A percentile compares a stretch with the other conserved stretches of the same genome.
phyloP scores from a whole-genome alignment of 2,113 vertebrate species.

The Apus apus region DNA sequence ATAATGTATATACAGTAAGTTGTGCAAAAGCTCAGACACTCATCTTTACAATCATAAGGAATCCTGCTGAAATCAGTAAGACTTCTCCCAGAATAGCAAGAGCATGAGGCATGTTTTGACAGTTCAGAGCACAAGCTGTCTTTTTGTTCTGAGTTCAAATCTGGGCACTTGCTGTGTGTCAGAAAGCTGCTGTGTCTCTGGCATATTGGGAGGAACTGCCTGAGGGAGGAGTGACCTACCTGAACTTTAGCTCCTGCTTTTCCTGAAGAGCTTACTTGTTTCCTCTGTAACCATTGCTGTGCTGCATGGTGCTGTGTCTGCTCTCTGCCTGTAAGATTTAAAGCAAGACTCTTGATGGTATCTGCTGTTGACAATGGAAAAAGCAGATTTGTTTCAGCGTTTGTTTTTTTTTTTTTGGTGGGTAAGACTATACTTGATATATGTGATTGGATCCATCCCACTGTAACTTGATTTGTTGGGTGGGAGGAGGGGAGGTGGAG shows the following conservation, averaged over 20 bases:
- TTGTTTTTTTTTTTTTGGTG: neutral
- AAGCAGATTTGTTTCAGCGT: neutral
- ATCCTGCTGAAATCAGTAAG: neutral
- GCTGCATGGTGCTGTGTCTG: neutral
- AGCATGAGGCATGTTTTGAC: fast-evolving
- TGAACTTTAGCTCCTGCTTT: neutral
- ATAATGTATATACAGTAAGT: neutral
- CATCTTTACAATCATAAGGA: neutral
- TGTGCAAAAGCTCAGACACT: neutral
- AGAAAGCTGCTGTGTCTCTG: neutral
- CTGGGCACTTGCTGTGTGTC: neutral
- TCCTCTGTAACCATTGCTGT: neutral
- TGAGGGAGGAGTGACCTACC: neutral
- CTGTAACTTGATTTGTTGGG: constrained; percentile 40
- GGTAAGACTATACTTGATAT: neutral
- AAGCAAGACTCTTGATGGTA: neutral
- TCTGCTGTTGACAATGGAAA: neutral
- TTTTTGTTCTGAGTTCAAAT: neutral
- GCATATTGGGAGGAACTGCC: neutral
- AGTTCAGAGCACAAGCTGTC: neutral
- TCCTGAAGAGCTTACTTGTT: neutral
- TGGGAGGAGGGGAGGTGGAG: neutral
- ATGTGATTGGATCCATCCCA: neutral
- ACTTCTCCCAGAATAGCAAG: neutral
- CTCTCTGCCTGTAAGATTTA: neutral